Evolutionary conservation across 1,140 invertebrate species (phyloP), one percentile per base, ranked within the genome.

Genomic region (Callitettix versicolor): DNA sequence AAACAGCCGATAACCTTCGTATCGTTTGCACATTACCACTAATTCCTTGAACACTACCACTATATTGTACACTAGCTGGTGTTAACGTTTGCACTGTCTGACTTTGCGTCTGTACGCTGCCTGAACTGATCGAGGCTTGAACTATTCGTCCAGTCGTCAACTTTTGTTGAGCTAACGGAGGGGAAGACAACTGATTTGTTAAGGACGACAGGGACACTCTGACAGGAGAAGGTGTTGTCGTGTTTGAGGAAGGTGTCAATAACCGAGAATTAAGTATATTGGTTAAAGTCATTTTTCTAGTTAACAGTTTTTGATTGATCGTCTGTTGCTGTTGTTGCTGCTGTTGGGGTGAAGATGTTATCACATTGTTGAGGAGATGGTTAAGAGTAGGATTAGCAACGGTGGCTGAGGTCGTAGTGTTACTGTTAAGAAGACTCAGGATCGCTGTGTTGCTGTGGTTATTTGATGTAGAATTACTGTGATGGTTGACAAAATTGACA

Each of bases 391-490:
- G 44, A 63, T 61, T 60, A 71, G 71, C 54, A 69, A 69, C 50
- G 68, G 71, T 38, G 64, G 84, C 81, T 41, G 79, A 41, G 9
- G 24, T 36, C 20, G 4, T 6, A 36, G 20, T 40, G 50, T 33
- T 81, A 63, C 82, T 86, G 63, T 86, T 85, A 55, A 86, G 67
- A 57, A 85, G 64, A 69, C 82, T 86, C 53, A 85, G 71, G 62
- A 86, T 86, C 11, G 83, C 82, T 11, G 82, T 76, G 64, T 85
- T 61, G 41, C 17, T 14, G 30, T 46, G 17, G 17, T 26, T 42
- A 17, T n/a, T 51, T 36, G 51, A 20, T 18, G 38, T 4, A 14
- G 24, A 11, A n/a, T 40, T 1, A 20, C 20, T 1, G 17, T 53
- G 50, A 22, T 36, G 21, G 50, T 38, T 44, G 41, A 38, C 40